A percentile compares a stretch with the other conserved stretches of the same genome.
These are phyloP conservation scores for Parnassius glacialis DNA, from an alignment of 2,888 invertebrate species.

Conservation along the genomic window DNA sequence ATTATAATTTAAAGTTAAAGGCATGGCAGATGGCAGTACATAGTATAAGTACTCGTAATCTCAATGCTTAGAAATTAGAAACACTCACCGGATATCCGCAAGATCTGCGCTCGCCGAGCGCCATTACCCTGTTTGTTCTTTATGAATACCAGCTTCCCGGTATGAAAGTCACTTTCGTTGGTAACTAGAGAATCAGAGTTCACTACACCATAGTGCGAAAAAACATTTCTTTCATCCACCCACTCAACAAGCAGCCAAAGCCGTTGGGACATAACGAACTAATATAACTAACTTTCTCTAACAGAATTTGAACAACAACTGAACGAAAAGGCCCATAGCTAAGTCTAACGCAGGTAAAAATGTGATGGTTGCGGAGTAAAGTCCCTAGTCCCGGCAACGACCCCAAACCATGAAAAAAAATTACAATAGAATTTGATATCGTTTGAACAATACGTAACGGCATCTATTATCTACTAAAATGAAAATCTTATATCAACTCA, in stretches of 20 bases:
- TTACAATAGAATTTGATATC: constrained; percentile 11
- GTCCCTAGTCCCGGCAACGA: constrained; percentile 20
- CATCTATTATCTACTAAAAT: neutral
- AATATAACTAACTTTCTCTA: constrained; percentile 15
- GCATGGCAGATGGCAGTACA: too few species aligned
- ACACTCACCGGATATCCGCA: constrained; percentile 55
- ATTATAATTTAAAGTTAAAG: too few species aligned
- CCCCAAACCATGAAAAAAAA: constrained; percentile 31
- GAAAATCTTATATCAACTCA: too few species aligned
- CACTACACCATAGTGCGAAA: constrained; percentile 52
- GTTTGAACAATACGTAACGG: constrained; percentile 14
- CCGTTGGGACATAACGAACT: constrained; percentile 43
- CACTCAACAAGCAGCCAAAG: constrained; percentile 63
- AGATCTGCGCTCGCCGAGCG: constrained; percentile 48
- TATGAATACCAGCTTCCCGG: constrained; percentile 48
- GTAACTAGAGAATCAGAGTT: constrained; percentile 41
- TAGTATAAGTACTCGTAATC: too few species aligned
- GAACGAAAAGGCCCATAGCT: constrained; percentile 22
- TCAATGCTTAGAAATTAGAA: neutral
- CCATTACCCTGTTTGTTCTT: constrained; percentile 38
- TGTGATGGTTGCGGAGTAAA: constrained; percentile 31
- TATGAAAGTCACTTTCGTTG: constrained; percentile 41
- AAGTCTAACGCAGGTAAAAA: constrained; percentile 37
- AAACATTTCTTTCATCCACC: constrained; percentile 49
- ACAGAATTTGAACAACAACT: constrained; percentile 30